phyloP scores from a whole-genome alignment of 2,888 invertebrate species.

The Macrostomum cliftonense region DNA sequence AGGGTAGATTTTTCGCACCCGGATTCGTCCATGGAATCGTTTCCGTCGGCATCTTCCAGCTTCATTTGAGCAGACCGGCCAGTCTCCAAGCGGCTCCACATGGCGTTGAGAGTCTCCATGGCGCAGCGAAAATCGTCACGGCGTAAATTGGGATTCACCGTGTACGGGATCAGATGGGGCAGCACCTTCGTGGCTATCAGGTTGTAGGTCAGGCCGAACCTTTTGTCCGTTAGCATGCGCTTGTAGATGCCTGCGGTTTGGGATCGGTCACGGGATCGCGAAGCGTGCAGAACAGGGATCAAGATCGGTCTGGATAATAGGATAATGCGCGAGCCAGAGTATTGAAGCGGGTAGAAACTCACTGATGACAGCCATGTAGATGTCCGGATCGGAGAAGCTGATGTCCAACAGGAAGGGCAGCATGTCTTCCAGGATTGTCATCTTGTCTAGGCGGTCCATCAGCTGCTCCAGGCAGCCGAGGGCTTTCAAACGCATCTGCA shows the following conservation, averaged over 20 bases:
- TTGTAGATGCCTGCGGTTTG: constrained; percentile 62
- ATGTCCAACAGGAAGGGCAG: constrained; percentile 69
- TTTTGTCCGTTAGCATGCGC: constrained; percentile 68
- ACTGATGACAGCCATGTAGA: constrained; percentile 75
- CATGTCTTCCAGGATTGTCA: constrained; percentile 70
- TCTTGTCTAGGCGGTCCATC: constrained; percentile 61
- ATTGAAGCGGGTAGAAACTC: constrained; percentile 42
- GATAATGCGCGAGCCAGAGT: background rate
- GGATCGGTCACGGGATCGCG: background rate
- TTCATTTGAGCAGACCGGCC: too few species aligned
- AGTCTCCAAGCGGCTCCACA: too few species aligned
- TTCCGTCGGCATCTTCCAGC: too few species aligned
- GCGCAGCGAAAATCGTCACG: background rate
- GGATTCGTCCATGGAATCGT: too few species aligned
- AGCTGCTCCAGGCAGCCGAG: constrained; percentile 49
- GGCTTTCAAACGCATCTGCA: constrained; percentile 36
- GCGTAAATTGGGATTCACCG: constrained; percentile 59
- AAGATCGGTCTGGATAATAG: background rate
- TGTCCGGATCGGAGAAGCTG: constrained; percentile 65
- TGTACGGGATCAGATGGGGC: constrained; percentile 73
- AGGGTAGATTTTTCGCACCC: too few species aligned
- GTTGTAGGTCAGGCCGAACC: constrained; percentile 68
- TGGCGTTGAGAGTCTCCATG: too few species aligned
- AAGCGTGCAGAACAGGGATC: too few species aligned
- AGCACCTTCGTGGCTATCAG: constrained; percentile 80